Conservation (phyloP, 1,140 invertebrate genomes). For the Schmidtea mediterranea region DNA sequence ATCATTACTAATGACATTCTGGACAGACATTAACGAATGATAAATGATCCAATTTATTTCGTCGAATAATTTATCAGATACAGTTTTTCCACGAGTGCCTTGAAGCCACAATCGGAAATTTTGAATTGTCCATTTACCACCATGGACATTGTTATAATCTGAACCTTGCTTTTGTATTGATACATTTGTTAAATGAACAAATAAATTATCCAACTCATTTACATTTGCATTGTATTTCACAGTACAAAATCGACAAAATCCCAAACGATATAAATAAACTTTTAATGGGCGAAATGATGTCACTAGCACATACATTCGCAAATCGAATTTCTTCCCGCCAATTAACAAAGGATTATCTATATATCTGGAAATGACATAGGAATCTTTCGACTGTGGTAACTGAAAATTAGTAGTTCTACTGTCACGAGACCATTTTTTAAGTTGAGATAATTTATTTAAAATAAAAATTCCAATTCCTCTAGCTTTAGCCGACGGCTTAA, state of each 20-base stretch:
- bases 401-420: constrained; percentile 15
- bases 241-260: constrained; percentile 58
- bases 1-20: constrained; percentile 25
- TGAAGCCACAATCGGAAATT: constrained; percentile 65
- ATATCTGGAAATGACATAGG: constrained; percentile 45
- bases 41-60: constrained; percentile 52
- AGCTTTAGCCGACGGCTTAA: constrained; percentile 62
- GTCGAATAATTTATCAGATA: constrained; percentile 30
- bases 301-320: constrained; percentile 71
- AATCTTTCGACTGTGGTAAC: constrained; percentile 16
- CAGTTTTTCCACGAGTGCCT: constrained; percentile 53
- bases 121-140: constrained; percentile 70
- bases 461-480: constrained; percentile 34
- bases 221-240: constrained; percentile 38
- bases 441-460: constrained; percentile 32
- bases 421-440: constrained; percentile 32
- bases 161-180: constrained; percentile 66
- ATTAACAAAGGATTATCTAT: constrained; percentile 73
- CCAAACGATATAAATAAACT: constrained; percentile 31
- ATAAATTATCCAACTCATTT: constrained; percentile 49
- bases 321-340: constrained; percentile 79
- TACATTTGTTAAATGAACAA: constrained; percentile 58
- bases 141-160: constrained; percentile 73
- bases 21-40: constrained; percentile 35
- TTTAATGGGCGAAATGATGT: constrained; percentile 65